Evolutionary conservation across 1,140 invertebrate genomes (phyloP), one percentile per base, ranked within the genome.

Genomic region (Hyposmocoma kahamanoa): DNA sequence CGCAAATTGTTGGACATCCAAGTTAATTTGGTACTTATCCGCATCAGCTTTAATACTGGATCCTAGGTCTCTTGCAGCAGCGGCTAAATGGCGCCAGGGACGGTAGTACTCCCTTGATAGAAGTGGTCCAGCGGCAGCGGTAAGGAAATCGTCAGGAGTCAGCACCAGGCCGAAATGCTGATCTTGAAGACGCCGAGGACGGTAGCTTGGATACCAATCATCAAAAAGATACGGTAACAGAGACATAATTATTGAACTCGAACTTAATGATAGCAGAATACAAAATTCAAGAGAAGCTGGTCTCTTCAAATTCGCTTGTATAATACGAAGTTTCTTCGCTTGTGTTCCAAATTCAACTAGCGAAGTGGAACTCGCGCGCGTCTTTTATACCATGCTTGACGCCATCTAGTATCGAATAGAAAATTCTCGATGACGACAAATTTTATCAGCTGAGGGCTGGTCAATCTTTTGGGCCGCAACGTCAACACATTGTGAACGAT

Each of bases 1-100:
- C 30, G 89, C 87, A 66, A 93, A 95, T 59, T 94, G 92, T 41
- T 92, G 89, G 1, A 95, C 91, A 59, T 95, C 92, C 51, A 93
- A 81, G 36, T 88, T 88, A 0, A 92, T 84, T 70, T 91, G 84
- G 48, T 89, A 91, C 47, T 79, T 77, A 22, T 81, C 77, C 24
- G 63, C 61, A 47, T 81, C 88, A 11, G 60, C 52, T 52, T 77
- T 78, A 41, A 83, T 81, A 53, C 62, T 81, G 34, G 79, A 81
- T 11, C 77, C 77, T 1, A 79, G 21, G 53, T 83, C 79, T 0
- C 49, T 49, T 0, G 58, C 44, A 0, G 70, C 62, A 4, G 75
- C 68, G 10, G 68, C 70, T 1, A 79, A 43, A 21, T 75, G 72
- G 17, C 87, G 56, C 89, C 89, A 91, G 0, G 88, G 88, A 34